These are phyloP conservation scores for Phaedon cochleariae DNA, from an alignment of 2,888 invertebrate species.

Conservation along the genomic window DNA sequence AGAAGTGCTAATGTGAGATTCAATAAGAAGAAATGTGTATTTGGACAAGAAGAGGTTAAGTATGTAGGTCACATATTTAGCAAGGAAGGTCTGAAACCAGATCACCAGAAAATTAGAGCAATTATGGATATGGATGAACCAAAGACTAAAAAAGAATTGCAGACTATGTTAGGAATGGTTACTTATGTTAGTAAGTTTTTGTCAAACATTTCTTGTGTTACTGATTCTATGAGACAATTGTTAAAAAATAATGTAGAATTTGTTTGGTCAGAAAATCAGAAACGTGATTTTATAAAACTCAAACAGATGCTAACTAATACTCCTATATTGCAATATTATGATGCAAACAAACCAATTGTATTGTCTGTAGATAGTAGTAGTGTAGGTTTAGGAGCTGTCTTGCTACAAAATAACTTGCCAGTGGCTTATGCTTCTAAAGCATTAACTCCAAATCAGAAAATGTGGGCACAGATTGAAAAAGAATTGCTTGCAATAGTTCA, in stretches of 20 bases:
- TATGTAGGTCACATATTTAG: constrained; percentile 42
- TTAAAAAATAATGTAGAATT: constrained; percentile 24
- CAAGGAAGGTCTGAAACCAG: constrained; percentile 36
- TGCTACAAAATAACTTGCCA: constrained; percentile 43
- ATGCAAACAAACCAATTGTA: constrained; percentile 4
- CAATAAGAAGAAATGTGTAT: constrained; percentile 42
- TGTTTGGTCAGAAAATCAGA: constrained; percentile 12
- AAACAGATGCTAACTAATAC: constrained; percentile 8
- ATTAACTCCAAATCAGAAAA: constrained; percentile 36
- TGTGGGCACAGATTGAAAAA: constrained; percentile 48
- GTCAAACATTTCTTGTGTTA: constrained; percentile 34
- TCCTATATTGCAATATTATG: constrained; percentile 23
- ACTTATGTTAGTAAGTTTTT: constrained; percentile 44
- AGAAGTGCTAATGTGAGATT: constrained; percentile 36
- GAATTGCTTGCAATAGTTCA: constrained; percentile 39
- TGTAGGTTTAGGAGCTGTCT: too few species aligned
- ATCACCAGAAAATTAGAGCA: constrained; percentile 39
- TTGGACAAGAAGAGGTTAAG: constrained; percentile 35
- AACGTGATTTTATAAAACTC: not conserved
- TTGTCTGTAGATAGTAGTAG: too few species aligned
- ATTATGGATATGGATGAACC: constrained; percentile 38
- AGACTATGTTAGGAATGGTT: constrained; percentile 48
- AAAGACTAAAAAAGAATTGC: constrained; percentile 43
- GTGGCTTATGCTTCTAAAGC: constrained; percentile 46
- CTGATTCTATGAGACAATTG: constrained; percentile 27